Evolutionary conservation across 2,888 invertebrate species (phyloP).

Genomic region (Platycnemis pennipes): DNA sequence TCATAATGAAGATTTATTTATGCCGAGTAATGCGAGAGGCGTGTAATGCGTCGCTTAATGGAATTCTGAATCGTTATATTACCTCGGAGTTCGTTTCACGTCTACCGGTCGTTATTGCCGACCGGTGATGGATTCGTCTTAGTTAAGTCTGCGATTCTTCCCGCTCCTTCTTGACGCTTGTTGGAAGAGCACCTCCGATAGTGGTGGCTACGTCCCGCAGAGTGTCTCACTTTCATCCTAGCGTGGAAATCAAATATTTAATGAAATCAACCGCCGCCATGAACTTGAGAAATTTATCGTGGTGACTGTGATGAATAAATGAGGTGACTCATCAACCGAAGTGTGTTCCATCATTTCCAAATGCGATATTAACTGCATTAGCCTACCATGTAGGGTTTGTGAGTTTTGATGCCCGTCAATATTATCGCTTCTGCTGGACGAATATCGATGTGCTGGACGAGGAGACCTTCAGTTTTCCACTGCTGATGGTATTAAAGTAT

Average conservation of each 20-base stretch:
- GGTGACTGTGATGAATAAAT: not conserved
- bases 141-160: not conserved
- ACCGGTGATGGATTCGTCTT: slow-evolving; percentile 7
- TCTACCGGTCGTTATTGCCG: not conserved
- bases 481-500: too few relatives aligned
- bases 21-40: not conserved
- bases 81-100: not conserved
- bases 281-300: not conserved
- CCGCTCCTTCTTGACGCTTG: not conserved
- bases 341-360: not conserved
- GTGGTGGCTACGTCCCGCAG: not conserved
- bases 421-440: not conserved
- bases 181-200: not conserved
- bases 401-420: not conserved
- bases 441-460: too few relatives aligned
- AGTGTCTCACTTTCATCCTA: not conserved
- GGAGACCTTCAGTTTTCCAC: too few relatives aligned
- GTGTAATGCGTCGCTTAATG: not conserved
- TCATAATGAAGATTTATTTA: slow-evolving; percentile 30
- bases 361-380: not conserved
- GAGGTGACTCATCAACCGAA: not conserved
- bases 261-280: not conserved
- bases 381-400: not conserved
- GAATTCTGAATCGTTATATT: not conserved
- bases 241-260: not conserved